Evolutionary conservation across 2,797 vertebrate species (phyloP).

Genomic region (Steatocranus sp.): DNA sequence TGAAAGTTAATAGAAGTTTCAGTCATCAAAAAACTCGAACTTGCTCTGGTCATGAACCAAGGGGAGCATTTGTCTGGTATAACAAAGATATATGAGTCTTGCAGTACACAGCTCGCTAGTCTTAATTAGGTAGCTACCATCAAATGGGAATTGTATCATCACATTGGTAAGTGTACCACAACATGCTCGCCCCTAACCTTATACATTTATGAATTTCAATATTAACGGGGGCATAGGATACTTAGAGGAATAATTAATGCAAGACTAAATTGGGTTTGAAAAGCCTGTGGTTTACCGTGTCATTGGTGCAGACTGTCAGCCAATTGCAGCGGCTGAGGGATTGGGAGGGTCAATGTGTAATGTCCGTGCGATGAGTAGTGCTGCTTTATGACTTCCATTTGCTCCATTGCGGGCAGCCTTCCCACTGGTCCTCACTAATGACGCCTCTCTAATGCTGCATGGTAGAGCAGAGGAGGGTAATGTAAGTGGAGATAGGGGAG

Average conservation of each 20-base stretch:
- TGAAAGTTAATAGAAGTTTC: constrained; percentile 66
- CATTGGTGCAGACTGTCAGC: constrained; percentile 67
- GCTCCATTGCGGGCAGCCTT: constrained; percentile 60
- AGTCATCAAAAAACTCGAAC: constrained; percentile 57
- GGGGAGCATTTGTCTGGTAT: constrained; percentile 54
- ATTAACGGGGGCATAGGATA: constrained; percentile 60
- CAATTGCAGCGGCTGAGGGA: constrained; percentile 63
- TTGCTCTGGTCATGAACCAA: constrained; percentile 51
- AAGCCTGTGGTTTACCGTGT: constrained; percentile 69
- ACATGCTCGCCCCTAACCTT: constrained; percentile 59
- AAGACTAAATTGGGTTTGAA: constrained; percentile 73
- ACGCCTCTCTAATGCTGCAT: constrained; percentile 68
- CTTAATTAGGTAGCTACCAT: constrained; percentile 63
- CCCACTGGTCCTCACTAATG: constrained; percentile 71
- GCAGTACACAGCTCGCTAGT: constrained; percentile 56
- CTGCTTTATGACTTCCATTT: constrained; percentile 77
- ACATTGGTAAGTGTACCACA: constrained; percentile 61
- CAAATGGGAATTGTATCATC: constrained; percentile 72
- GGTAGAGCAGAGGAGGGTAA: constrained; percentile 55
- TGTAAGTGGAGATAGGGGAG: constrained; percentile 64
- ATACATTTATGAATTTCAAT: constrained; percentile 68
- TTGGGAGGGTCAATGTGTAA: constrained; percentile 73
- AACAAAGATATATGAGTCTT: constrained; percentile 65
- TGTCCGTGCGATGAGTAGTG: constrained; percentile 67
- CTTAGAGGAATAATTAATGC: constrained; percentile 78